Conservation (phyloP, 2,888 invertebrate genomes). For the Clusia tigrina region DNA sequence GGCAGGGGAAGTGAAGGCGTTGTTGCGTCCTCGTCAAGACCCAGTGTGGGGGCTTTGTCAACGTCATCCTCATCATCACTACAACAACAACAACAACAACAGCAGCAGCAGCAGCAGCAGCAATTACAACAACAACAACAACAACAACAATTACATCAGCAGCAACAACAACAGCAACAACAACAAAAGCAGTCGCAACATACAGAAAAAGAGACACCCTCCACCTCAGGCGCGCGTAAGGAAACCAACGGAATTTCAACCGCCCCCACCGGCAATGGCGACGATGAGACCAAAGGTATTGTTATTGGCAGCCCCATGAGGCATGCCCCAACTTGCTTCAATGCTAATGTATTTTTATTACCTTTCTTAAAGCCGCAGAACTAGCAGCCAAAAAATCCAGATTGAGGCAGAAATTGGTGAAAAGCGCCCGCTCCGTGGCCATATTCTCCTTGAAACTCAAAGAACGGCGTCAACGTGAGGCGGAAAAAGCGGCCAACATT, state of each 20-base stretch:
- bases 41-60: conserved; percentile 58
- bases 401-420: conserved; percentile 79
- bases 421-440: conserved; percentile 84
- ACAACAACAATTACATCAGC: conserved; percentile 34
- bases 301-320: neutral
- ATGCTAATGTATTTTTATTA: neutral
- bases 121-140: conserved; percentile 30
- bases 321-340: neutral
- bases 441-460: conserved; percentile 84
- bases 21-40: conserved; percentile 47
- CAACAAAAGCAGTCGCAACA: too few species aligned
- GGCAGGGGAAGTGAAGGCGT: conserved; percentile 34
- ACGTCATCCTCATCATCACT: conserved; percentile 55
- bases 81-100: conserved; percentile 48
- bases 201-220: too few species aligned
- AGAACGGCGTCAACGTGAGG: conserved; percentile 80
- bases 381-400: conserved; percentile 73
- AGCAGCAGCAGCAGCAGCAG: conserved; percentile 28
- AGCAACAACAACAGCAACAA: conserved; percentile 30
- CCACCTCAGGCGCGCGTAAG: too few species aligned
- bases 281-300: conserved; percentile 70
- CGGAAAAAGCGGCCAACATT: conserved; percentile 73
- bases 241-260: neutral
- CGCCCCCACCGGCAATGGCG: conserved; percentile 50
- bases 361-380: conserved; percentile 65